Conservation (phyloP, 2,113 vertebrate species). For the Nesogale talazaci region DNA sequence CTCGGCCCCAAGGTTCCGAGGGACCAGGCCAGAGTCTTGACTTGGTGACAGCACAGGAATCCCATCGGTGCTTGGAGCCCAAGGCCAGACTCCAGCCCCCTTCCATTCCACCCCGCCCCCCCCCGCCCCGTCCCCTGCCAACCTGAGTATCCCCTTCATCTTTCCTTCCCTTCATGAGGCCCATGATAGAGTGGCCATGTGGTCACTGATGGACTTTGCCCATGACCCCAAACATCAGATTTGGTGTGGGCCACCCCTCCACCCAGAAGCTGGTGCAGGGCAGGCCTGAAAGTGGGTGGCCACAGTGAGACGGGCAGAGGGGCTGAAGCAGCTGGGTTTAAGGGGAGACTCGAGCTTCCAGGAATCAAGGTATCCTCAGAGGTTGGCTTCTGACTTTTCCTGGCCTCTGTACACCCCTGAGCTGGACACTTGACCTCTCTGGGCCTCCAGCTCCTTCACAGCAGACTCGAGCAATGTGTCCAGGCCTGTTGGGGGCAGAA, state of each 20-base stretch:
- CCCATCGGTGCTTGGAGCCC: background rate
- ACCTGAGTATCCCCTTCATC: background rate
- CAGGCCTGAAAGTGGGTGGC: background rate
- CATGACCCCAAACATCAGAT: rapidly evolving
- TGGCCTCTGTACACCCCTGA: background rate
- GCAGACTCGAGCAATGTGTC: no score
- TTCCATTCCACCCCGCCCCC: background rate
- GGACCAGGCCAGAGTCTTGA: background rate
- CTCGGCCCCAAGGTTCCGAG: background rate
- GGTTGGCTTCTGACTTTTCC: background rate
- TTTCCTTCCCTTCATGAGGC: background rate
- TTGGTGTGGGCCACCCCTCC: background rate
- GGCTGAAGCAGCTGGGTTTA: rapidly evolving
- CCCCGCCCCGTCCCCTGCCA: rapidly evolving
- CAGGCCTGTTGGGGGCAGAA: background rate
- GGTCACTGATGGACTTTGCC: background rate
- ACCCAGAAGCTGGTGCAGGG: background rate
- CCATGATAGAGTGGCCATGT: no score
- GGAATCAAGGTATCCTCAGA: rapidly evolving
- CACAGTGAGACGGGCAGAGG: background rate
- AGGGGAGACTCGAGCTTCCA: rapidly evolving
- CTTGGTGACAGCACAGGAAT: rapidly evolving
- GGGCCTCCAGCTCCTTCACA: background rate
- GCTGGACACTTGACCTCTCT: background rate
- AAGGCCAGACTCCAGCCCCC: background rate